These are phyloP conservation scores for Aegithalos caudatus DNA, from an alignment of 2,113 vertebrate species.

Conservation along the genomic window DNA sequence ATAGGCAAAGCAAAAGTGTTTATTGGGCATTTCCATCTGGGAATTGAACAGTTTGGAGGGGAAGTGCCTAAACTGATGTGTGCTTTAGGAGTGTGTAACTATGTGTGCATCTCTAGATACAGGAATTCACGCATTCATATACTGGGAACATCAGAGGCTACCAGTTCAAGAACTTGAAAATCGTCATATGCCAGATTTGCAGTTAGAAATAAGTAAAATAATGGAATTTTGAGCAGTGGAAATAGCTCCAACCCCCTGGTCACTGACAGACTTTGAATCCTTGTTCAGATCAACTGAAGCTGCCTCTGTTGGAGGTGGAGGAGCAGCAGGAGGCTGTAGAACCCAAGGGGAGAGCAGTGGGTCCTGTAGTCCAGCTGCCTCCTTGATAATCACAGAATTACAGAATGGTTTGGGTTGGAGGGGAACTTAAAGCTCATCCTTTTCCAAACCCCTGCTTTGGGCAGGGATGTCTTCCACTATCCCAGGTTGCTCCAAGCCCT, in stretches of 20 bases:
- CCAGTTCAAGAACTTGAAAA: background rate
- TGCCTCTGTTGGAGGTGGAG: background rate
- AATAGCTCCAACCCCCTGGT: background rate
- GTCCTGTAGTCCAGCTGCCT: background rate
- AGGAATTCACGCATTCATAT: too few species aligned
- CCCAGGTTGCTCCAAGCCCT: background rate
- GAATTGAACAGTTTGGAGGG: background rate
- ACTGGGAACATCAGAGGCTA: background rate
- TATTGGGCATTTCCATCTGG: background rate
- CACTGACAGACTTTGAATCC: background rate
- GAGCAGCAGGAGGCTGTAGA: background rate
- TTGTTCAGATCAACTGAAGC: rapidly evolving
- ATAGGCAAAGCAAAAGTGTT: background rate
- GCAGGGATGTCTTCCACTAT: background rate
- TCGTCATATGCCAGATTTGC: rapidly evolving
- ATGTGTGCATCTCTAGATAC: rapidly evolving
- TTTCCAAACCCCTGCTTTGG: background rate
- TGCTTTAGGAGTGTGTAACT: background rate
- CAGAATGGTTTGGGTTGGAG: background rate
- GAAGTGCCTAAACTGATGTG: rapidly evolving
- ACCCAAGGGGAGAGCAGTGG: background rate
- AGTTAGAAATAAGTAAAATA: background rate
- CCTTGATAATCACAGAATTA: background rate
- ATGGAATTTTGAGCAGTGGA: background rate
- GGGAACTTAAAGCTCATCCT: background rate